Evolutionary conservation across 2,113 vertebrate species (phyloP).

Genomic region (Oncorhynchus masou): DNA sequence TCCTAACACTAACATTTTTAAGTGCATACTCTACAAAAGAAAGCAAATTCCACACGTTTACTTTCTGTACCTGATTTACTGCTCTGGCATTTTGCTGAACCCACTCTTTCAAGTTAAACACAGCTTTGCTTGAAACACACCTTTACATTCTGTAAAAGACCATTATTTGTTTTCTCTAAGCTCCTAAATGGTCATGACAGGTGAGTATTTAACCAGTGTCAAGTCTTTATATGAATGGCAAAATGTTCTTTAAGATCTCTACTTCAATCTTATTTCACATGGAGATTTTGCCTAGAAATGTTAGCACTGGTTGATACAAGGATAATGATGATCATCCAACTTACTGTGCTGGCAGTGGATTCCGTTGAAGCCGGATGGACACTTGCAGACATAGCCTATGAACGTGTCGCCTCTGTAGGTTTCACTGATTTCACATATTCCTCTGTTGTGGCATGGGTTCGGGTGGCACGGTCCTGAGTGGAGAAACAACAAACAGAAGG

Average conservation of each 20-base stretch:
- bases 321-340: constrained; percentile 45
- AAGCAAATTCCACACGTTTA: constrained; percentile 55
- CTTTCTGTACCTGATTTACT: constrained; percentile 41
- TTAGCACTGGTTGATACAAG: neutral
- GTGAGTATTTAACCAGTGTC: neutral
- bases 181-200: neutral
- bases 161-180: constrained; percentile 24
- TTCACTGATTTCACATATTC: constrained; percentile 93
- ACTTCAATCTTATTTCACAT: neutral
- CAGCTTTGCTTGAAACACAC: constrained; percentile 39
- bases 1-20: constrained; percentile 56
- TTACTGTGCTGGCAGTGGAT: constrained; percentile 99
- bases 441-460: constrained; percentile 97
- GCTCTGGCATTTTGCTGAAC: constrained; percentile 47
- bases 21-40: constrained; percentile 54
- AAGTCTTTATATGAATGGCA: no score
- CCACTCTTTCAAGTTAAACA: constrained; percentile 33
- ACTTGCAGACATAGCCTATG: constrained; percentile 95
- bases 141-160: constrained; percentile 40
- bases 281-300: neutral
- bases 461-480: constrained; percentile 88
- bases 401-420: constrained; percentile 95
- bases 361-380: constrained; percentile 89
- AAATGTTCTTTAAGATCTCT: neutral
- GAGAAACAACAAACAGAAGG: constrained; percentile 4